Evolutionary conservation across 1,140 invertebrate species (phyloP).

Genomic region (Orchesella cincta): DNA sequence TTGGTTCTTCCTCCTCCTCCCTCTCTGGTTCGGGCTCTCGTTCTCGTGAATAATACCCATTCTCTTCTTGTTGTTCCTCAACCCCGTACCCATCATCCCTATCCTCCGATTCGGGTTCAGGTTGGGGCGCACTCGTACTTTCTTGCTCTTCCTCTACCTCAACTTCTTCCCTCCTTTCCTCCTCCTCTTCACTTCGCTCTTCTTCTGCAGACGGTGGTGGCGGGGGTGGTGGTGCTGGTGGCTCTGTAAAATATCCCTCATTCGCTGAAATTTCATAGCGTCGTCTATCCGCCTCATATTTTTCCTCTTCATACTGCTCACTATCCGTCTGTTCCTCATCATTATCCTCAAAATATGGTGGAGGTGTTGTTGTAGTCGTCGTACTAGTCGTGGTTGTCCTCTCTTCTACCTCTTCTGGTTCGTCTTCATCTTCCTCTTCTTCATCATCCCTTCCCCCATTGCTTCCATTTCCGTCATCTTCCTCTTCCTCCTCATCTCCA

Average conservation of each 20-base stretch:
- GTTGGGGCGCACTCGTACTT: background rate
- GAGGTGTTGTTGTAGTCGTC: background rate
- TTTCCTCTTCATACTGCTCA: constrained; percentile 33
- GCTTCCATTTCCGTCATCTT: background rate
- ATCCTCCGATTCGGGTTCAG: background rate
- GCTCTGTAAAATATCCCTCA: background rate
- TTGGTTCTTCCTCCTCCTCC: constrained; percentile 30
- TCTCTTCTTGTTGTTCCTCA: background rate
- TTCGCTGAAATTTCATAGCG: background rate
- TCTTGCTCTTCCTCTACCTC: constrained; percentile 27
- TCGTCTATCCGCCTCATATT: constrained; percentile 21
- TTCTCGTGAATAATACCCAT: background rate
- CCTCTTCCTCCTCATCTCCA: constrained; percentile 11
- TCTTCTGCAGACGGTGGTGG: constrained; percentile 1
- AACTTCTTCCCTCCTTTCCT: constrained; percentile 37
- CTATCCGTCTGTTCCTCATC: constrained; percentile 50
- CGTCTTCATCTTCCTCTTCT: background rate
- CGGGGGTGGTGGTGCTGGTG: background rate
- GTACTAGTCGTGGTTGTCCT: constrained; percentile 3
- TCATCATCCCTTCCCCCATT: constrained; percentile 23
- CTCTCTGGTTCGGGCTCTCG: background rate
- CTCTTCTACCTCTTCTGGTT: constrained; percentile 2
- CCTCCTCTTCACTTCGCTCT: constrained; percentile 34
- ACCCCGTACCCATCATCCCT: background rate
- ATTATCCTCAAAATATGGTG: background rate